A percentile compares a stretch with the other conserved stretches of the same genome.
These are phyloP conservation scores for Oxyura jamaicensis DNA, from an alignment of 2,113 vertebrate genomes.

Conservation along the genomic window DNA sequence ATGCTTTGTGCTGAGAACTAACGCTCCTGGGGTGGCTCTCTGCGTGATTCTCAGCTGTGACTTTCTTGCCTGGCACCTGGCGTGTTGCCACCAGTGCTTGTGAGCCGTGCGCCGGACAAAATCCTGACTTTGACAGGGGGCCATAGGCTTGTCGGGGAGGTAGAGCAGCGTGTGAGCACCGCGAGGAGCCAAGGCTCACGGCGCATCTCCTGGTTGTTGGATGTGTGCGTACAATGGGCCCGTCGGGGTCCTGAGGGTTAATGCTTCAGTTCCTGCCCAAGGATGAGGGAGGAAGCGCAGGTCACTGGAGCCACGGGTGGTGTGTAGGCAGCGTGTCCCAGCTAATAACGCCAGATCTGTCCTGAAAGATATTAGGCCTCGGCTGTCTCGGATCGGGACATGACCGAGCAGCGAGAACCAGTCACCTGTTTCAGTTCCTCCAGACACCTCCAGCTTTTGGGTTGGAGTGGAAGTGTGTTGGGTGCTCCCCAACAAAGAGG, in stretches of 20 bases:
- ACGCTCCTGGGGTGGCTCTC: neutral
- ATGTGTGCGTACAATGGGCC: neutral
- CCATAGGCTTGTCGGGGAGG: neutral
- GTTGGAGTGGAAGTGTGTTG: neutral
- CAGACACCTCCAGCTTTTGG: neutral
- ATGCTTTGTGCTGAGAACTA: neutral
- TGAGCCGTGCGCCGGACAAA: neutral
- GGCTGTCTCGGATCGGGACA: neutral
- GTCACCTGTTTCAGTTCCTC: neutral
- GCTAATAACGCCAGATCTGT: neutral
- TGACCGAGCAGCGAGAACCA: neutral
- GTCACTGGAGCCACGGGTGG: fast-evolving
- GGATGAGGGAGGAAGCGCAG: neutral
- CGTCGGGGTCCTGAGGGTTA: neutral
- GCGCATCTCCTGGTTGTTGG: fast-evolving
- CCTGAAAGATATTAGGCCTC: no score
- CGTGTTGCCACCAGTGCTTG: fast-evolving
- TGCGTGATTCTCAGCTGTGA: neutral
- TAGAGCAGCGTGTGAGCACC: fast-evolving
- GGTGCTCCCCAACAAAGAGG: neutral
- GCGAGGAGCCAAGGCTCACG: fast-evolving
- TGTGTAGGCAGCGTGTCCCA: neutral
- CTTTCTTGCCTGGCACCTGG: neutral
- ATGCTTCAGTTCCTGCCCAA: neutral
- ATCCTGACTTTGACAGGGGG: neutral